These are phyloP conservation scores for Pygoscelis adeliae DNA, from an alignment of 2,113 vertebrate genomes.

Conservation along the genomic window DNA sequence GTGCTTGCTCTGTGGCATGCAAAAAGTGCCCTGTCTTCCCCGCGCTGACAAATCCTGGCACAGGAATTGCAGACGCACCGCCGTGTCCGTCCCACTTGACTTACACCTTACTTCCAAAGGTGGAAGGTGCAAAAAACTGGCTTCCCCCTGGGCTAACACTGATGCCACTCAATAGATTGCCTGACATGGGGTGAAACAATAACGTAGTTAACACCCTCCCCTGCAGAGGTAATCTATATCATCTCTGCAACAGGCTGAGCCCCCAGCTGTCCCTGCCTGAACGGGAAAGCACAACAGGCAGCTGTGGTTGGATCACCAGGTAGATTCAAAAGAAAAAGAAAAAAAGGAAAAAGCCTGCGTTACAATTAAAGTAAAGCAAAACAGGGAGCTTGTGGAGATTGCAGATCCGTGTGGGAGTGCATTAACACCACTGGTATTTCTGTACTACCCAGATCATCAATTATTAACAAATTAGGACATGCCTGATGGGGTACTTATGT, in stretches of 20 bases:
- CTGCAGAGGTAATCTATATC: constrained; percentile 22
- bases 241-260: neutral
- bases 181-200: neutral
- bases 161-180: neutral
- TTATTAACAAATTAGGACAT: constrained; percentile 51
- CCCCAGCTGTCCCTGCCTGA: neutral
- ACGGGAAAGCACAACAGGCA: neutral
- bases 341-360: neutral
- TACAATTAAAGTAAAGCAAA: neutral
- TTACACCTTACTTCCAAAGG: neutral
- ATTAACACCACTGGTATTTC: neutral
- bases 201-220: neutral
- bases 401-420: neutral
- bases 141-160: neutral
- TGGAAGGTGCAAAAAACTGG: neutral
- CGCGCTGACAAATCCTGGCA: rapidly evolving
- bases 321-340: neutral
- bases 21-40: neutral
- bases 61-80: neutral
- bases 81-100: neutral
- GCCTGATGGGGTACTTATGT: constrained; percentile 20
- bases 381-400: neutral
- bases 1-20: neutral
- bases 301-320: neutral
- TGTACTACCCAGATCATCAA: constrained; percentile 18